phyloP scores from a whole-genome alignment of 1,140 invertebrate genomes.

The Dinothrombium tinctorium region DNA sequence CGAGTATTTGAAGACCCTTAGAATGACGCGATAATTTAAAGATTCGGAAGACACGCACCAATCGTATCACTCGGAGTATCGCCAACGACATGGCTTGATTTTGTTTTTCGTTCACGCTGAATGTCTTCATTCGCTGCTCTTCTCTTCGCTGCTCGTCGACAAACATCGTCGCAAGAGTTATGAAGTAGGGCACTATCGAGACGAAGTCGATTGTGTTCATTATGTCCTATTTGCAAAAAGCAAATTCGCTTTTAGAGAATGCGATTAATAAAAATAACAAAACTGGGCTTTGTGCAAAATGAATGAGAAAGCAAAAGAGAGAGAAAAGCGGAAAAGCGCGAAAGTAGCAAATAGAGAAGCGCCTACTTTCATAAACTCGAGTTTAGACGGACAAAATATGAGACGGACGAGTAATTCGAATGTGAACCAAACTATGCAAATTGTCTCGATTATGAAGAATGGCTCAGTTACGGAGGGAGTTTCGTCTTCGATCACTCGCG shows the following conservation, averaged over 20 bases:
- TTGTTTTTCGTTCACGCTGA: too few species aligned
- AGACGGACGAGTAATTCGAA: constrained; percentile 96
- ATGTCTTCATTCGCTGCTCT: too few species aligned
- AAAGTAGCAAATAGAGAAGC: too few species aligned
- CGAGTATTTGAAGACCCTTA: constrained; percentile 83
- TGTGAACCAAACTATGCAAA: constrained; percentile 61
- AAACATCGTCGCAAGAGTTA: constrained; percentile 90
- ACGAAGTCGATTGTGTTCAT: constrained; percentile 99
- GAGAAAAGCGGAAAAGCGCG: too few species aligned
- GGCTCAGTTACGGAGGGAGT: constrained; percentile 86
- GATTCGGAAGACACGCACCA: constrained; percentile 94
- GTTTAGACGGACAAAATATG: constrained; percentile 89
- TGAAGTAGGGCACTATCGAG: constrained; percentile 98
- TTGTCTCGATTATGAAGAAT: constrained; percentile 65
- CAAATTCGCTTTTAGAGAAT: too few species aligned
- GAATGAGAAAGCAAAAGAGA: background rate
- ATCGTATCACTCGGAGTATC: constrained; percentile 84
- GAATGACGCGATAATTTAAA: constrained; percentile 95
- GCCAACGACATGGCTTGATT: constrained; percentile 70
- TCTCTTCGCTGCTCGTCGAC: background rate
- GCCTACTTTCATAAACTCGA: constrained; percentile 66
- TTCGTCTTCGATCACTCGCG: constrained; percentile 81
- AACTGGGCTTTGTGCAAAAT: too few species aligned
- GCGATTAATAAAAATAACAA: too few species aligned
- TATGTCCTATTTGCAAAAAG: constrained; percentile 91